These are phyloP conservation scores for Rousettus madagascariensis DNA, from an alignment of 2,797 vertebrate species.

Conservation along the genomic window DNA sequence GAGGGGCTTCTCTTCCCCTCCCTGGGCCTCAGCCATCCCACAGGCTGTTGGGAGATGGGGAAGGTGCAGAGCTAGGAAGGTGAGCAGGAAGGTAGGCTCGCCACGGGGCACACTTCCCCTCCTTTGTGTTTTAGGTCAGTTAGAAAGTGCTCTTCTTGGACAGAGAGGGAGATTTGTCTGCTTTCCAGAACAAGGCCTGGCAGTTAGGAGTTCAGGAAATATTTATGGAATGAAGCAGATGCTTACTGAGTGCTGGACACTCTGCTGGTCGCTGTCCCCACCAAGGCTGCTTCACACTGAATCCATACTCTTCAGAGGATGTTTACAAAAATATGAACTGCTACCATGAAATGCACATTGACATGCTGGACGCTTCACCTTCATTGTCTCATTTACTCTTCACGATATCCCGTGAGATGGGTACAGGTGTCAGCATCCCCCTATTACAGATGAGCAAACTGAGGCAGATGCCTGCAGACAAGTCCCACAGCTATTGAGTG, in stretches of 20 bases:
- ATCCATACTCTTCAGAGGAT: rapidly evolving
- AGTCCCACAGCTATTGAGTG: background rate
- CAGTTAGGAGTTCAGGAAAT: background rate
- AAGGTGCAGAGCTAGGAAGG: background rate
- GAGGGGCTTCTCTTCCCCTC: background rate
- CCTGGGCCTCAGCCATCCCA: background rate
- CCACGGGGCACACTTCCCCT: background rate
- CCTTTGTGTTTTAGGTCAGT: background rate
- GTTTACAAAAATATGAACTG: rapidly evolving
- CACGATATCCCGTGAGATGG: background rate
- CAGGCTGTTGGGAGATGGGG: background rate
- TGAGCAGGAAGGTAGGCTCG: background rate
- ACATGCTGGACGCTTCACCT: rapidly evolving
- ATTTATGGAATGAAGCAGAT: background rate
- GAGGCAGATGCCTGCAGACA: background rate
- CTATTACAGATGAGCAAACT: background rate
- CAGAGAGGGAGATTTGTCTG: background rate
- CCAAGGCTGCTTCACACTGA: rapidly evolving
- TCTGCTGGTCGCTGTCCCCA: rapidly evolving
- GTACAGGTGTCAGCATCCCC: background rate
- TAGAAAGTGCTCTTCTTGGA: background rate
- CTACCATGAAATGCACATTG: rapidly evolving
- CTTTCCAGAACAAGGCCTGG: background rate
- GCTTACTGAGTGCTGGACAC: rapidly evolving
- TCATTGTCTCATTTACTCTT: rapidly evolving